A percentile compares a stretch with the other conserved stretches of the same genome.
phyloP scores from a whole-genome alignment of 2,888 invertebrate genomes.

The Clitarchus hookeri region DNA sequence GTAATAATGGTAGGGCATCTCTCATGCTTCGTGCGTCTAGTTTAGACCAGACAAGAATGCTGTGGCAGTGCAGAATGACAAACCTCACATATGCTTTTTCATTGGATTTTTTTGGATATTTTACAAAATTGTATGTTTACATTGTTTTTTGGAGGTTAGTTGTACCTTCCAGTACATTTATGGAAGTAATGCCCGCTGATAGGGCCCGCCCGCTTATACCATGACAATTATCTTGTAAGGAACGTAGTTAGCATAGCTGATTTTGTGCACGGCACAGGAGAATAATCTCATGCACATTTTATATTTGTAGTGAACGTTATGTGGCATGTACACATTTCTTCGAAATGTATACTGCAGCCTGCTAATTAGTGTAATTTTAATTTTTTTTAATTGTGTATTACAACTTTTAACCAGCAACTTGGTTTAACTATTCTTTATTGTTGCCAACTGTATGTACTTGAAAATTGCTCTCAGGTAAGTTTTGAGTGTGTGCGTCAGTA shows the following conservation, averaged over 20 bases:
- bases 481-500: neutral
- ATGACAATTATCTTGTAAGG: neutral
- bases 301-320: neutral
- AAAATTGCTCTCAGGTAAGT: neutral
- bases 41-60: neutral
- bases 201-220: neutral
- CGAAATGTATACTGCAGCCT: neutral
- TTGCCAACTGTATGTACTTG: neutral
- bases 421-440: too few species aligned
- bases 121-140: neutral
- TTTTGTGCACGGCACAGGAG: neutral
- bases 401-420: neutral
- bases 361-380: neutral
- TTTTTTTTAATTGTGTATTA: neutral
- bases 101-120: neutral
- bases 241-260: neutral
- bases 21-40: neutral
- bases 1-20: neutral
- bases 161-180: neutral
- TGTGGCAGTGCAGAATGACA: neutral
- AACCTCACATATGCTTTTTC: neutral
- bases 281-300: neutral
- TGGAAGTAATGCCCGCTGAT: neutral
- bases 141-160: neutral
- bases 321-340: neutral